A percentile compares a stretch with the other conserved stretches of the same genome.
Conservation (phyloP, 2,888 invertebrate species). For the Ariolimax columbianus region DNA sequence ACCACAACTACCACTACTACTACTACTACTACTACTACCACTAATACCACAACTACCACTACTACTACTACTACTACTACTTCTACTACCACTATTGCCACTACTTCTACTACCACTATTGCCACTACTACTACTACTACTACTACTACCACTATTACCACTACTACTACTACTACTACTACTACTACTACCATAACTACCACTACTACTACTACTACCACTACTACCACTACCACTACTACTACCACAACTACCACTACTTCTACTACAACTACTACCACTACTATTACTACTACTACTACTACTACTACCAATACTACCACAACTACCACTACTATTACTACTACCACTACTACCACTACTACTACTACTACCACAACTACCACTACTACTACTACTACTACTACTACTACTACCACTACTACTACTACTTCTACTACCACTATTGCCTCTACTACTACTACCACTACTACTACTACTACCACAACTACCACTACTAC, state of each 20-base stretch:
- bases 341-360: too few relatives aligned
- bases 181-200: slow-evolving; percentile 27
- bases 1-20: neutral
- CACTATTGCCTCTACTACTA: slow-evolving; percentile 10
- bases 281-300: slow-evolving; percentile 39
- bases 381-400: too few relatives aligned
- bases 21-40: neutral
- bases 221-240: too few relatives aligned
- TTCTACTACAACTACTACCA: slow-evolving; percentile 22
- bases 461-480: too few relatives aligned
- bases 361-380: too few relatives aligned
- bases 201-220: too few relatives aligned
- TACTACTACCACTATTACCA: neutral
- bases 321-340: too few relatives aligned
- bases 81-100: slow-evolving; percentile 11
- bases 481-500: too few relatives aligned
- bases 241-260: too few relatives aligned
- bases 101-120: slow-evolving; percentile 18
- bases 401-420: slow-evolving; percentile 29
- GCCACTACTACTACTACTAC: slow-evolving; percentile 24
- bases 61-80: neutral
- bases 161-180: slow-evolving; percentile 1
- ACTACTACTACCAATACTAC: too few relatives aligned
- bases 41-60: neutral
- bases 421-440: too few relatives aligned